Percentiles rank a stretch among this genome's conserved stretches.
These are phyloP conservation scores for Mylabris sibirica DNA, from an alignment of 2,888 invertebrate species.

Conservation along the genomic window DNA sequence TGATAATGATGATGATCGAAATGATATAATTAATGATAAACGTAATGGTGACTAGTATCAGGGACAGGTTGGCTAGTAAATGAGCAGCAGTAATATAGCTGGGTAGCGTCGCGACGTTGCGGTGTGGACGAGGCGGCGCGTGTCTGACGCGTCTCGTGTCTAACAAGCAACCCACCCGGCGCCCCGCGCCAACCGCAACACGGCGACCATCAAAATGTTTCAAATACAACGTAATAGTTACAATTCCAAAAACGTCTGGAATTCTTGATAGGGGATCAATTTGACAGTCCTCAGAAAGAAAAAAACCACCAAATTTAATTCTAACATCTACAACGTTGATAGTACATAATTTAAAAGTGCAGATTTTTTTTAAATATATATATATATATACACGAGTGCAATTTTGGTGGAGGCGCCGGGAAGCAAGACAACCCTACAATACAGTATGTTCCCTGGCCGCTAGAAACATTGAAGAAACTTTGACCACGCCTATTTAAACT, in stretches of 20 bases:
- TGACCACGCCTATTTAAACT: too few species aligned
- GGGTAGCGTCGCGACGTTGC: slow-evolving; percentile 51
- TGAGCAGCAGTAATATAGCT: slow-evolving; percentile 58
- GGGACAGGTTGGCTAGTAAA: slow-evolving; percentile 56
- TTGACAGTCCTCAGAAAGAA: too few species aligned
- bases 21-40: neutral
- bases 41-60: slow-evolving; percentile 30
- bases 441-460: too few species aligned
- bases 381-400: too few species aligned
- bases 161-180: slow-evolving; percentile 58
- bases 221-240: neutral
- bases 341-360: too few species aligned
- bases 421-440: neutral
- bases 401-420: slow-evolving; percentile 7
- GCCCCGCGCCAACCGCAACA: slow-evolving; percentile 50
- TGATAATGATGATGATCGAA: neutral
- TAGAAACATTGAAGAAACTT: too few species aligned
- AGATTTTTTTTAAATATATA: too few species aligned
- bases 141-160: slow-evolving; percentile 63
- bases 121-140: slow-evolving; percentile 59
- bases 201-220: slow-evolving; percentile 52
- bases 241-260: neutral
- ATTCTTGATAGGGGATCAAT: neutral
- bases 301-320: too few species aligned
- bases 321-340: too few species aligned